phyloP scores from a whole-genome alignment of 1,140 invertebrate genomes.

The Calliopsis andreniformis region DNA sequence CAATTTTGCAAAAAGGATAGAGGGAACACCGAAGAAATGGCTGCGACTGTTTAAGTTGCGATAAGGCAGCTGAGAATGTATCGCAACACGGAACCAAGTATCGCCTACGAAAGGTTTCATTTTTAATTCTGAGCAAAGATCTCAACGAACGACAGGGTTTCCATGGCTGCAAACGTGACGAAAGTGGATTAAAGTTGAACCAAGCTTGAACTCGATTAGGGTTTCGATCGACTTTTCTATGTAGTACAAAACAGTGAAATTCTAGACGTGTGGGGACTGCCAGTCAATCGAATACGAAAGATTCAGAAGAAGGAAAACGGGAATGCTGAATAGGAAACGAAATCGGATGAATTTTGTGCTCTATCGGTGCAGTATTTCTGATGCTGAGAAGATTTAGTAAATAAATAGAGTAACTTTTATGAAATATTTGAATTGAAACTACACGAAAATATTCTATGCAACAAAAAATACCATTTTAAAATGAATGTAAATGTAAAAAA shows the following conservation, averaged over 20 bases:
- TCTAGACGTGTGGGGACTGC: too few relatives aligned
- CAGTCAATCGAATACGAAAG: too few relatives aligned
- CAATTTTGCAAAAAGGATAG: background rate
- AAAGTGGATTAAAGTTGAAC: slow-evolving; percentile 36
- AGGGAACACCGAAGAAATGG: background rate
- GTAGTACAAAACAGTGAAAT: background rate
- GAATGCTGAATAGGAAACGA: background rate
- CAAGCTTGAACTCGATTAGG: slow-evolving; percentile 16
- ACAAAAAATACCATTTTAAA: too few relatives aligned
- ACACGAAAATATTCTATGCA: too few relatives aligned
- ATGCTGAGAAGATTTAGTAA: too few relatives aligned
- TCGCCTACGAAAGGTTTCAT: background rate
- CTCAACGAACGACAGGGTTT: background rate
- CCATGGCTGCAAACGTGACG: slow-evolving; percentile 10
- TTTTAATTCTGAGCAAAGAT: background rate
- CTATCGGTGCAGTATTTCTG: too few relatives aligned
- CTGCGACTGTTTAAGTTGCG: too few relatives aligned
- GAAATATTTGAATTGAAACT: too few relatives aligned
- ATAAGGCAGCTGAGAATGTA: background rate
- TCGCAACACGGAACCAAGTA: background rate
- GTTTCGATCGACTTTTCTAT: background rate
- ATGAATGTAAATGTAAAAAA: too few relatives aligned
- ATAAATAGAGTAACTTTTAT: too few relatives aligned
- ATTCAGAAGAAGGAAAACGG: background rate
- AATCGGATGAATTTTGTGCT: background rate